Base-by-base conservation (phyloP, 2,113 vertebrate species). In the Pollimyrus isidori region DNA sequence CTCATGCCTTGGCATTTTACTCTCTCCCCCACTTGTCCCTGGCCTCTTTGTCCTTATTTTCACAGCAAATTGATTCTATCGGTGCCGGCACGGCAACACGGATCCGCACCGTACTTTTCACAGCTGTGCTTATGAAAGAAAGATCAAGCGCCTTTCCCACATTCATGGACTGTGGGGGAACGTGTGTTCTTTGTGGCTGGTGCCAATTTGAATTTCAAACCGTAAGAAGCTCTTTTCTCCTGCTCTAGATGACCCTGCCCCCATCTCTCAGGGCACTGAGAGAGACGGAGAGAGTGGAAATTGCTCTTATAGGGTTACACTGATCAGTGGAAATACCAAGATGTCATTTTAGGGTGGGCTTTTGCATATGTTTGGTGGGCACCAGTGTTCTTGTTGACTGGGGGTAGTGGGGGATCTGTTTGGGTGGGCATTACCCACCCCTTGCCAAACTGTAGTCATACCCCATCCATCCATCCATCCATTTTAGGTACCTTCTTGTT, bases 11-110 rank as follows among this genome's bases (percentile, higher is more conserved):
- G 1, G 48, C 17, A 39, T 35, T 56, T 87, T 42, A 1, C 48
- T 15, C 56, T 17, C 30, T 87, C 39, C 39, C 45, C 82, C 45
- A 46, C 82, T 48, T 19, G 73, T 80, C 76, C 17, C 42, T 82
- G 30, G 23, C 89, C 26, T 84, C 88, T 89, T 90, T 89, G 69
- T 83, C 87, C 87, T 80, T 90, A 89, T 84, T 84, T 90, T 90
- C 86, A 87, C 88, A 88, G 87, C 86, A 92, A 90, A 91, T 92
- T 89, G 90, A 90, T 92, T 93, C 58, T 90, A 91, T 91, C 89
- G 86, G 89, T 89, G 49, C 11, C 56, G 80, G 88, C 89, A 91
- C 45, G 39, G 52, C 42, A 73, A 35, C 56, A 21, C n/a, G 62
- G 62, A 69, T 69, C 62, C 10, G 3, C 62, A 69, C 62, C 46